Base-by-base conservation (phyloP, 2,113 vertebrate genomes). In the Trachemys scripta region DNA sequence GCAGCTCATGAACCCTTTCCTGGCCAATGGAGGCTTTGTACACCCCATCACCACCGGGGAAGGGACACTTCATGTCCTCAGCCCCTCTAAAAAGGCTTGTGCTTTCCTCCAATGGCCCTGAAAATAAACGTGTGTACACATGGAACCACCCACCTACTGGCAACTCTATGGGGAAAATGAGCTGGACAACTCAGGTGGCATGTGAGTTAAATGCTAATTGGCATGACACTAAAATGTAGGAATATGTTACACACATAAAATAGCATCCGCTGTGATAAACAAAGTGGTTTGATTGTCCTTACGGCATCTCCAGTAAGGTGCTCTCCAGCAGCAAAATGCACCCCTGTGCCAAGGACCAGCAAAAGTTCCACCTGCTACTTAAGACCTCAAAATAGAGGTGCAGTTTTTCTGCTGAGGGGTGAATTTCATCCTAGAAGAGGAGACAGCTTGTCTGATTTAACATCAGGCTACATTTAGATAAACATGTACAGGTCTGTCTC, bases 261-360 rank as follows among this genome's bases (percentile, higher is more conserved):
- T 56, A 84, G 88, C 92, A 96, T 90, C 89, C 51, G 53, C 90
- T 85, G 82, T 87, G 92, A 93, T 50, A 94, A 69, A 54, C 35
- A 4, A 20, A 38, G 65, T 20, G 27, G 27, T 59, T 2, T 27
- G 27, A 29, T 59, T 27, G 12, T 69, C 19, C 8, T 69, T n/a
- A 20, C 4, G 35, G 16, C 35, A 35, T 69, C 19, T 69, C 31
- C 16, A 69, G 17, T 19, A 69, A 8, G 17, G 35, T 31, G 29
- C 35, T 69, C 31, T 69, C 65, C 4, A 20, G 65, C 13, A n/a
- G 4, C 65, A 69, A n/a, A 69, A 6, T 38, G 19, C 12, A 69
- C 8, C 35, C 31, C 65, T 69, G 35, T n/a, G 57, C n/a, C 65
- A 17, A 69, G 65, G 65, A 17, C 65, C 65, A n/a, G 65, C 14